Evolutionary conservation across 2,888 invertebrate species (phyloP).

Genomic region (Archaeoteleia sp.): DNA sequence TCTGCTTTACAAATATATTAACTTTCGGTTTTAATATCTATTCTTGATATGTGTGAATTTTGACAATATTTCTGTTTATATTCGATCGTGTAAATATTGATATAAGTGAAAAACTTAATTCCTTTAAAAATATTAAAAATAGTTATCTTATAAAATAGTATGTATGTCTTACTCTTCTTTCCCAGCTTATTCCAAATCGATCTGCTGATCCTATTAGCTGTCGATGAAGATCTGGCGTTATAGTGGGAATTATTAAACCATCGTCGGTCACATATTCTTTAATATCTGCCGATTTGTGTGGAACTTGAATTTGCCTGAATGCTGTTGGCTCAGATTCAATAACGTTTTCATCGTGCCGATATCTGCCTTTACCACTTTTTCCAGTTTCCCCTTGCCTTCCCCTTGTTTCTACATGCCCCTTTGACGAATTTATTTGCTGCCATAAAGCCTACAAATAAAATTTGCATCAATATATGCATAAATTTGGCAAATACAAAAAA

Average conservation of each 20-base stretch:
- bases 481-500: neutral
- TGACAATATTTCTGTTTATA: too few species aligned
- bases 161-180: constrained; percentile 75
- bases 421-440: constrained; percentile 82
- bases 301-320: constrained; percentile 83
- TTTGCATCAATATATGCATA: constrained; percentile 13
- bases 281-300: constrained; percentile 77
- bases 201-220: constrained; percentile 83
- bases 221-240: constrained; percentile 80
- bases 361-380: constrained; percentile 74
- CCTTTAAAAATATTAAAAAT: too few species aligned
- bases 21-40: too few species aligned
- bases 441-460: constrained; percentile 79
- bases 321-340: constrained; percentile 81
- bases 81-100: too few species aligned
- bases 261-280: constrained; percentile 87
- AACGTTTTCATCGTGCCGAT: constrained; percentile 91
- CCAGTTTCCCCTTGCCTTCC: constrained; percentile 76
- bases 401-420: constrained; percentile 78
- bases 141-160: too few species aligned
- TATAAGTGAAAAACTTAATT: too few species aligned
- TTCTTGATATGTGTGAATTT: too few species aligned
- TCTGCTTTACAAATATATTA: too few species aligned
- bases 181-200: constrained; percentile 80
- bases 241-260: constrained; percentile 87